Conservation (phyloP, 1,140 invertebrate genomes). For the Orius insidiosus region DNA sequence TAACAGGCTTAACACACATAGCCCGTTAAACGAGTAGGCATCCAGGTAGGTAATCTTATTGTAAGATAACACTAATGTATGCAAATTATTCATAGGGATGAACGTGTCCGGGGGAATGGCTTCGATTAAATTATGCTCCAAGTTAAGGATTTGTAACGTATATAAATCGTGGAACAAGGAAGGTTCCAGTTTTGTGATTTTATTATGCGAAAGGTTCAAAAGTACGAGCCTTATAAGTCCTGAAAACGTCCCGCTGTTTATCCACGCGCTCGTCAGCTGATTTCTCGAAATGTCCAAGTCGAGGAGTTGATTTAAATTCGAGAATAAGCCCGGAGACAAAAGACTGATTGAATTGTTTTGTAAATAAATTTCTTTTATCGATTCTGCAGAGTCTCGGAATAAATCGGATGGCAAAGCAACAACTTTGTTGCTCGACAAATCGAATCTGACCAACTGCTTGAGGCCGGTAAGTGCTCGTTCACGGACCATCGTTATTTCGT, state of each 20-base stretch:
- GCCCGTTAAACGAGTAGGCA: constrained; percentile 56
- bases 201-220: constrained; percentile 70
- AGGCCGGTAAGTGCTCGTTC: constrained; percentile 63
- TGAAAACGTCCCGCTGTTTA: constrained; percentile 62
- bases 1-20: constrained; percentile 57
- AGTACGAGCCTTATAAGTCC: constrained; percentile 72
- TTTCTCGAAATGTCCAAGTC: constrained; percentile 76
- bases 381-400: constrained; percentile 55
- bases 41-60: constrained; percentile 61
- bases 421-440: constrained; percentile 73
- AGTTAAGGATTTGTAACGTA: constrained; percentile 61
- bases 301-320: constrained; percentile 66
- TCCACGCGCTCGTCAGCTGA: constrained; percentile 65
- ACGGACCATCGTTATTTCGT: constrained; percentile 68
- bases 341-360: constrained; percentile 76
- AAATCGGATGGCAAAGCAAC: constrained; percentile 68
- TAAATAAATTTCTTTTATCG: constrained; percentile 68
- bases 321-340: constrained; percentile 59
- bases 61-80: constrained; percentile 58
- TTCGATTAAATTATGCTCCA: constrained; percentile 62
- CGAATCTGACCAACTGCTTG: constrained; percentile 58
- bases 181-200: constrained; percentile 59
- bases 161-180: constrained; percentile 64
- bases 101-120: constrained; percentile 63
- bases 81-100: constrained; percentile 63